phyloP scores from a whole-genome alignment of 2,113 vertebrate species.

The Phainopepla nitens region DNA sequence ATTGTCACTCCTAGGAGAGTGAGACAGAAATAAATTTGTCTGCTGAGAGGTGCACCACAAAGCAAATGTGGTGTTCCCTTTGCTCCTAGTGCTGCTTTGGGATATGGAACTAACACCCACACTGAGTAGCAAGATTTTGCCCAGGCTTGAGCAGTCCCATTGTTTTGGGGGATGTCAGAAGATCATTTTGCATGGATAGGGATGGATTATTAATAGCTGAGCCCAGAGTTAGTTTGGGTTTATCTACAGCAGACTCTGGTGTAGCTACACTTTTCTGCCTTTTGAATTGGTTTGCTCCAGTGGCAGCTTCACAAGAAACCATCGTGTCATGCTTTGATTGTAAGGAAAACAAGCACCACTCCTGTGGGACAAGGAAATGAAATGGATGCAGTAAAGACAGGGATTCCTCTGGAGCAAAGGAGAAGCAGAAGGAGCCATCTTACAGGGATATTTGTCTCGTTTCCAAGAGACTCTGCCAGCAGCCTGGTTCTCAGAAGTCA shows the following conservation, averaged over 20 bases:
- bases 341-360: background rate
- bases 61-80: background rate
- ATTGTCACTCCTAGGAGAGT: background rate
- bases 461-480: background rate
- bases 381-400: background rate
- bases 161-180: background rate
- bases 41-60: background rate
- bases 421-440: background rate
- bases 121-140: background rate
- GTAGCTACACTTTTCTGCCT: background rate
- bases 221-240: background rate
- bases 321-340: background rate
- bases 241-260: background rate
- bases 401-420: background rate
- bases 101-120: background rate
- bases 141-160: background rate
- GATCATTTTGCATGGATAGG: background rate
- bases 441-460: background rate
- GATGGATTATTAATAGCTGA: background rate
- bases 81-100: background rate
- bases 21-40: background rate
- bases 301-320: background rate
- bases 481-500: background rate
- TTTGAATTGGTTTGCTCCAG: background rate
- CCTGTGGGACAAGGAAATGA: background rate